A percentile compares a stretch with the other conserved stretches of the same genome.
Conservation (phyloP, 1,140 invertebrate species). For the Drosophila grimshawi region DNA sequence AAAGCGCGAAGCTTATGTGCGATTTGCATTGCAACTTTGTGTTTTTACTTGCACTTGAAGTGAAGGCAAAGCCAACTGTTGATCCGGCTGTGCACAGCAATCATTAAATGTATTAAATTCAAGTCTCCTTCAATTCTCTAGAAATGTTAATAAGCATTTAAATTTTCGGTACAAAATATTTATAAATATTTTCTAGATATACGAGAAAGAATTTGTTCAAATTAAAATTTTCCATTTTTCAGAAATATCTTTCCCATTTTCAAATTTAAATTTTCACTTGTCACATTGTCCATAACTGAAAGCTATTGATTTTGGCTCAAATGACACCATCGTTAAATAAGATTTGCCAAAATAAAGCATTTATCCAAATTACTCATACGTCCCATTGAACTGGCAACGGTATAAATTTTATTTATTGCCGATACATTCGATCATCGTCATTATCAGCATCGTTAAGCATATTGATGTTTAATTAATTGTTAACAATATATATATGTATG, state of each 20-base stretch:
- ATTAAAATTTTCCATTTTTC: no score
- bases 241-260: no score
- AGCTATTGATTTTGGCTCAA: neutral
- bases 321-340: neutral
- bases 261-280: no score
- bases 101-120: slow-evolving; percentile 45
- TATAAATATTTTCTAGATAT: no score
- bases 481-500: slow-evolving; percentile 52
- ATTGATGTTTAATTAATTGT: slow-evolving; percentile 67
- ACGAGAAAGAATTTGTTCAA: no score
- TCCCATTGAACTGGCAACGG: slow-evolving; percentile 23
- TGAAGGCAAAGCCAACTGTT: slow-evolving; percentile 66
- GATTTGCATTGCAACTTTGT: slow-evolving; percentile 74
- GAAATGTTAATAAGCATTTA: neutral
- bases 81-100: slow-evolving; percentile 48
- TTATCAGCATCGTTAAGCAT: slow-evolving; percentile 37
- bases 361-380: slow-evolving; percentile 28
- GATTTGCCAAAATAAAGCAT: neutral
- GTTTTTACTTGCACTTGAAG: slow-evolving; percentile 51
- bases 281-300: neutral
- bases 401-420: slow-evolving; percentile 29
- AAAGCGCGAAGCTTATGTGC: slow-evolving; percentile 64
- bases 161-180: no score
- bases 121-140: slow-evolving; percentile 22
- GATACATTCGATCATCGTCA: slow-evolving; percentile 54